Percentiles rank a stretch among this genome's conserved stretches.
phyloP scores from a whole-genome alignment of 2,888 invertebrate genomes.

The Leptopilina drosophilae region DNA sequence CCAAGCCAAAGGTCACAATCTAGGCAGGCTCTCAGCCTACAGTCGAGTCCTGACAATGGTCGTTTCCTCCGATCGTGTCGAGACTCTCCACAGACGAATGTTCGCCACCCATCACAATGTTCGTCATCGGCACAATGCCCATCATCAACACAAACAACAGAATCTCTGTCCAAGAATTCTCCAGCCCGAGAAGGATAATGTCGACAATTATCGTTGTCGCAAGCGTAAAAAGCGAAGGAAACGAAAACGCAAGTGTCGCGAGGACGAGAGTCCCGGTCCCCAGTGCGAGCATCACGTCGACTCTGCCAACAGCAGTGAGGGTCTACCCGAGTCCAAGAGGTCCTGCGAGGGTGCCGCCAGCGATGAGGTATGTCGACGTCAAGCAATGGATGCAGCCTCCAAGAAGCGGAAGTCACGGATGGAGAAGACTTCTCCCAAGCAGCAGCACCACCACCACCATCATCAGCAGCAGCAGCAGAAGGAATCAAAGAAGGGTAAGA shows the following conservation, averaged over 20 bases:
- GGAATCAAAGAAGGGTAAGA: conserved; percentile 52
- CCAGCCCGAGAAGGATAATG: conserved; percentile 68
- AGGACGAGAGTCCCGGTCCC: conserved; percentile 66
- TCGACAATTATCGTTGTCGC: conserved; percentile 77
- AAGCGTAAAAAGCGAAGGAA: conserved; percentile 79
- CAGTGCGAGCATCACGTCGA: conserved; percentile 60
- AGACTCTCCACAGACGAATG: conserved; percentile 76
- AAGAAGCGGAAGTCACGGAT: conserved; percentile 77
- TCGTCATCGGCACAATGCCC: conserved; percentile 67
- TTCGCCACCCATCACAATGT: conserved; percentile 70
- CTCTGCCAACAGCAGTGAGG: conserved; percentile 47
- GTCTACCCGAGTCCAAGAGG: conserved; percentile 65
- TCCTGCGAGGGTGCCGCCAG: conserved; percentile 69
- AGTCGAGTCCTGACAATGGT: conserved; percentile 84
- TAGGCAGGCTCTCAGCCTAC: conserved; percentile 87
- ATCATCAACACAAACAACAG: conserved; percentile 66
- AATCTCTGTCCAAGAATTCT: conserved; percentile 70
- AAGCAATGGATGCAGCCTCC: conserved; percentile 66
- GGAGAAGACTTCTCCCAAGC: conserved; percentile 62
- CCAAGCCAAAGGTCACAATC: conserved; percentile 82
- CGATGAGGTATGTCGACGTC: conserved; percentile 68
- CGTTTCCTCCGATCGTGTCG: conserved; percentile 76
- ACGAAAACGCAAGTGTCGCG: conserved; percentile 71
- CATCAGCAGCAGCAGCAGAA: conserved; percentile 35
- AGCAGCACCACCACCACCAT: conserved; percentile 41